phyloP scores from a whole-genome alignment of 2,797 vertebrate species.

The Chloroceryle amazona region DNA sequence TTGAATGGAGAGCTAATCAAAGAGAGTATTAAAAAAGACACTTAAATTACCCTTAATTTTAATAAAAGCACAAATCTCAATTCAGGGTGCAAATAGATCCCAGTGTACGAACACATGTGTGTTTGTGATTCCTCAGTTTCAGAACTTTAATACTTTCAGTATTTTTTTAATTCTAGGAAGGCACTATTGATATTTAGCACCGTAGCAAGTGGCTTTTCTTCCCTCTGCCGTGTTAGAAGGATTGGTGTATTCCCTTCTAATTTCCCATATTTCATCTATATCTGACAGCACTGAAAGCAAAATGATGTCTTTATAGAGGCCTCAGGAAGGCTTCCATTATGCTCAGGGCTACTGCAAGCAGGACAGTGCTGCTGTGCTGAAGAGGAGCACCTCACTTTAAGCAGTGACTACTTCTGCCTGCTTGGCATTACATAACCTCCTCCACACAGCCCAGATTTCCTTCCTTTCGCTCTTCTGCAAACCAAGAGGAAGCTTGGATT shows the following conservation, averaged over 20 bases:
- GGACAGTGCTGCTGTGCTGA: not conserved
- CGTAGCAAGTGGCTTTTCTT: not conserved
- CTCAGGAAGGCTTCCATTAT: not conserved
- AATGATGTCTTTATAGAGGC: not conserved
- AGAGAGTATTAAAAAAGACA: not conserved
- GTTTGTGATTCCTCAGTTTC: not conserved
- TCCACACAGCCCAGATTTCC: not conserved
- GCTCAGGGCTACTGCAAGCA: not conserved
- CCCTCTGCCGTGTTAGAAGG: not conserved
- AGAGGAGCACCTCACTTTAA: not conserved
- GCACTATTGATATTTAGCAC: accelerated
- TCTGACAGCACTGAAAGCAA: not conserved
- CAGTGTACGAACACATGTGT: accelerated
- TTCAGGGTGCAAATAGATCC: not conserved
- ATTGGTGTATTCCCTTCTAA: not conserved
- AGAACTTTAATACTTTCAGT: too few species aligned
- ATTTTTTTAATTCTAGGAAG: not conserved
- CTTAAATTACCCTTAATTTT: not conserved
- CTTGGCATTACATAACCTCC: accelerated
- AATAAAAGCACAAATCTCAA: not conserved
- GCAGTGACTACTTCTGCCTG: not conserved
- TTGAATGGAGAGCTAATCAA: not conserved
- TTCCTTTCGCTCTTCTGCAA: not conserved
- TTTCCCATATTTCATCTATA: accelerated
- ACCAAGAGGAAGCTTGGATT: not conserved